phyloP scores from a whole-genome alignment of 2,888 invertebrate genomes.

The Mimas tiliae region DNA sequence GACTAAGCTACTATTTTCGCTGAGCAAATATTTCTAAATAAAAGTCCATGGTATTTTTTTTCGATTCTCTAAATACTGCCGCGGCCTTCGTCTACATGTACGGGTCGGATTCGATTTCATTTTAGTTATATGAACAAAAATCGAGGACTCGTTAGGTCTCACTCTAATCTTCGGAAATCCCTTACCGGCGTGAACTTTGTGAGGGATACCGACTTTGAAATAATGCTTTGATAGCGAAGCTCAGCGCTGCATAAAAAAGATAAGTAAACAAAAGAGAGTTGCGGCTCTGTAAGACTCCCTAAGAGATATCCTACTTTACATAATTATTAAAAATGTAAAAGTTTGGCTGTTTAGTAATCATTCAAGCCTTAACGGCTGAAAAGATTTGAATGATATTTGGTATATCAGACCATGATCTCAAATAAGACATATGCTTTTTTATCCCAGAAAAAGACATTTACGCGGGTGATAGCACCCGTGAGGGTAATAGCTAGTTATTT shows the following conservation, averaged over 20 bases:
- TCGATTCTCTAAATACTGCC: background rate
- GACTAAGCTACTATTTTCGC: background rate
- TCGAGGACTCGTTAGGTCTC: background rate
- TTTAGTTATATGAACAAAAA: background rate
- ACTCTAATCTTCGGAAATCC: slow-evolving; percentile 23
- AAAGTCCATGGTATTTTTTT: background rate
- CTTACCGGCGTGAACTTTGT: slow-evolving; percentile 22
- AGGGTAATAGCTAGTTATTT: no score
- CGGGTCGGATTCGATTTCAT: background rate
- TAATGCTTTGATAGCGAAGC: slow-evolving; percentile 20
- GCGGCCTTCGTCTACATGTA: background rate
- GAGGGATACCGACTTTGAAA: slow-evolving; percentile 14
- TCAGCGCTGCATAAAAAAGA: background rate
- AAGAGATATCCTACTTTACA: background rate
- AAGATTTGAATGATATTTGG: no score
- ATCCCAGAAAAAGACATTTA: no score
- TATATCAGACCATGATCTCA: no score
- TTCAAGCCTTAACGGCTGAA: no score
- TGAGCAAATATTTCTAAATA: background rate
- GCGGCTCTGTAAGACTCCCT: background rate
- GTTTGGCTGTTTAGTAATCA: no score
- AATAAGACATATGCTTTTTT: no score
- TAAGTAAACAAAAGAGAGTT: background rate
- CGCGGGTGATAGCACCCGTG: no score
- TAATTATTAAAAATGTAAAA: no score